Conservation (phyloP, 2,888 invertebrate species). For the Diaperis boleti region DNA sequence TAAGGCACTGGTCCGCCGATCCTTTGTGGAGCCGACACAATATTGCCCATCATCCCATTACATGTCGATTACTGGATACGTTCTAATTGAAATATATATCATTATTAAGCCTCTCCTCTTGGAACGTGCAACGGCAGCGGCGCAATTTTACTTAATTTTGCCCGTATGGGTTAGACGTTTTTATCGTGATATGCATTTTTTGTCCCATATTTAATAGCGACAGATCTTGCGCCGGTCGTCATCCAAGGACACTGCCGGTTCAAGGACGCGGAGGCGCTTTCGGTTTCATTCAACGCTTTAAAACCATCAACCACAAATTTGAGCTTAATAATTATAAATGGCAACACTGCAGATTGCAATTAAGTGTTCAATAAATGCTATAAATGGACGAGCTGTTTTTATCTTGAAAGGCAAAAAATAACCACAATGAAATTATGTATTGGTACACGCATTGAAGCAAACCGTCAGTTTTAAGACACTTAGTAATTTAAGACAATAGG, state of each 20-base stretch:
- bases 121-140: conserved; percentile 1
- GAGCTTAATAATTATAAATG: too few species aligned
- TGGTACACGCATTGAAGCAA: too few species aligned
- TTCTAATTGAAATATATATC: conserved; percentile 46
- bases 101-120: not conserved
- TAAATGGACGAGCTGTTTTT: too few species aligned
- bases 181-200: not conserved
- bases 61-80: conserved; percentile 42
- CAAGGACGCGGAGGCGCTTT: not conserved
- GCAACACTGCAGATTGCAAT: too few species aligned
- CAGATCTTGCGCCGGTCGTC: not conserved
- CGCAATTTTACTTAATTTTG: conserved; percentile 3
- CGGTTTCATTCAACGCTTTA: not conserved
- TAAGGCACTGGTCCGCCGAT: conserved; percentile 39
- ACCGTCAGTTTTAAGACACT: too few species aligned
- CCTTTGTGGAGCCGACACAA: conserved; percentile 44
- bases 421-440: too few species aligned
- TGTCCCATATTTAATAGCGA: not conserved
- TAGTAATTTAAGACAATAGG: too few species aligned
- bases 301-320: too few species aligned
- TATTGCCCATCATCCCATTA: conserved; percentile 45
- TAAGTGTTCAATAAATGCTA: too few species aligned
- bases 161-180: not conserved
- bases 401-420: too few species aligned
- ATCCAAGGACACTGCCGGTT: not conserved